Percentiles rank a stretch among this genome's conserved stretches.
Evolutionary conservation across 2,113 vertebrate species (phyloP).

Genomic region (Pseudorectes ferrugineus): DNA sequence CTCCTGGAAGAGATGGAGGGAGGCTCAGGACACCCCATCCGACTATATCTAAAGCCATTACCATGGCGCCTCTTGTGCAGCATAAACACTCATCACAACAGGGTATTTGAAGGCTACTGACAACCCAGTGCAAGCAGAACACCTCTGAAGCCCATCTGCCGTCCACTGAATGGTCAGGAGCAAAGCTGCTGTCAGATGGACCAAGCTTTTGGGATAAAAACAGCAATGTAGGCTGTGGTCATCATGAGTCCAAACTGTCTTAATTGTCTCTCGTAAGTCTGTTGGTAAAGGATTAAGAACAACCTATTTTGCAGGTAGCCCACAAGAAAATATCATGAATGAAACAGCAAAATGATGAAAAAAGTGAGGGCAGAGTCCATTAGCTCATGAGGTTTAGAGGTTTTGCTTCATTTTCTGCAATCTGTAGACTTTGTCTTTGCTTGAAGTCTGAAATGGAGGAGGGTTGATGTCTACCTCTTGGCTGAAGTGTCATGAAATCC

Average conservation of each 20-base stretch:
- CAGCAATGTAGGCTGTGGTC: neutral
- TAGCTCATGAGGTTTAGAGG: neutral
- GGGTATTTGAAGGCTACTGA: neutral
- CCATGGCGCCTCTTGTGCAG: neutral
- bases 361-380: neutral
- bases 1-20: neutral
- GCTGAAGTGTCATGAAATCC: neutral
- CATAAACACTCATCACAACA: neutral
- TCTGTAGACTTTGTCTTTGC: neutral
- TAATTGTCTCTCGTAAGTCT: neutral
- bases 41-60: neutral
- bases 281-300: neutral
- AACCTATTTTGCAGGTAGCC: neutral
- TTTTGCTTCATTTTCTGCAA: neutral
- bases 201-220: fast-evolving
- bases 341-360: neutral
- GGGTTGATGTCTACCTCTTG: neutral
- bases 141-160: neutral
- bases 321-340: neutral
- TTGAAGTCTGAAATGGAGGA: neutral
- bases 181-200: neutral
- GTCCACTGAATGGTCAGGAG: neutral
- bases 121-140: neutral
- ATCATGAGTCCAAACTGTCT: neutral
- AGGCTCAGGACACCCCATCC: neutral